Percentiles rank a stretch among this genome's conserved stretches.
Evolutionary conservation across 2,888 invertebrate genomes (phyloP).

Genomic region (Idaea aversata): DNA sequence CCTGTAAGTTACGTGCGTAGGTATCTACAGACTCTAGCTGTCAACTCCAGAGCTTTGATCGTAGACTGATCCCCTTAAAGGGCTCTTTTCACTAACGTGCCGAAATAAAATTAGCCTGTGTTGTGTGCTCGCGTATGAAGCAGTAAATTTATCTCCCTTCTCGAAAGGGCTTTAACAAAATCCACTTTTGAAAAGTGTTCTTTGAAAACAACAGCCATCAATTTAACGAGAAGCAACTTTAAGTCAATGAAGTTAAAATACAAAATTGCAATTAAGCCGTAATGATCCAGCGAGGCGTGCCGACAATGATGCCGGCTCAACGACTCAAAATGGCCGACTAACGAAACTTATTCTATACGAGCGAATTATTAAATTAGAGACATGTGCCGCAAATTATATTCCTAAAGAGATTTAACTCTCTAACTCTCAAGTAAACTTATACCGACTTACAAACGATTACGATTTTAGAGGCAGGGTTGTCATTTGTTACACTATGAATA

Average conservation of each 20-base stretch:
- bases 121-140: background rate
- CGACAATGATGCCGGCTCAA: conserved; percentile 1
- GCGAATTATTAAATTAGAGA: conserved; percentile 23
- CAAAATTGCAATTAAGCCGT: conserved; percentile 3
- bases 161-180: background rate
- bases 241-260: background rate
- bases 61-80: background rate
- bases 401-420: conserved; percentile 29
- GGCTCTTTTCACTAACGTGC: background rate
- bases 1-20: background rate
- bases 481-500: background rate
- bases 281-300: background rate
- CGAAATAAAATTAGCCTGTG: background rate
- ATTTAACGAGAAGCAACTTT: conserved; percentile 4
- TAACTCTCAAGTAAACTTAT: conserved; percentile 23
- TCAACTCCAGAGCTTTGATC: background rate
- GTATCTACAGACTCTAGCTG: background rate
- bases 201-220: background rate
- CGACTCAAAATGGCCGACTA: conserved; percentile 4
- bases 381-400: conserved; percentile 32
- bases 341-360: conserved; percentile 18
- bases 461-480: conserved; percentile 10
- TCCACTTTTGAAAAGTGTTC: conserved; percentile 2
- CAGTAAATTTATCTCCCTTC: background rate
- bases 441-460: conserved; percentile 24